phyloP scores from a whole-genome alignment of 2,888 invertebrate genomes.

The Xestia sexstrigata region DNA sequence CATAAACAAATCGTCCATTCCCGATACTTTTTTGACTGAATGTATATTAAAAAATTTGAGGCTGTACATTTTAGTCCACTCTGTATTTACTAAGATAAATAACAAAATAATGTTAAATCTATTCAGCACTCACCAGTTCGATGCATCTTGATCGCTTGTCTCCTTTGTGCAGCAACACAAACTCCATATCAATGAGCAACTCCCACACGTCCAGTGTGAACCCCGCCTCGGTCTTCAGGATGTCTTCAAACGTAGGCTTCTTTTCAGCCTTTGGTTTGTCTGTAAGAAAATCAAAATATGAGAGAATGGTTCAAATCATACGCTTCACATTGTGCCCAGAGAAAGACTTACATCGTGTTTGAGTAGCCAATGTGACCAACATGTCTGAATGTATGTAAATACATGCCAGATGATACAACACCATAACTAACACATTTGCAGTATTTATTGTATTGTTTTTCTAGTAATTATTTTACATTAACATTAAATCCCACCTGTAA shows the following conservation, averaged over 20 bases:
- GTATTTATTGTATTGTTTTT: background rate
- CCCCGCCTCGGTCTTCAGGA: conserved; percentile 79
- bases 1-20: too few species aligned
- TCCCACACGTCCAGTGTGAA: conserved; percentile 85
- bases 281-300: conserved; percentile 44
- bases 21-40: too few species aligned
- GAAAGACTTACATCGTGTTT: background rate
- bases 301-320: background rate
- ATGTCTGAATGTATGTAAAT: background rate
- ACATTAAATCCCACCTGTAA: too few species aligned
- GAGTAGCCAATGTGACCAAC: background rate
- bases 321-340: background rate
- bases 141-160: conserved; percentile 80
- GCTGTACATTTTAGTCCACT: background rate
- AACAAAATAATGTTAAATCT: background rate
- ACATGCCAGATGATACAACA: background rate
- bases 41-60: too few species aligned
- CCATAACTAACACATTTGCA: background rate
- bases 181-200: conserved; percentile 82
- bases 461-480: background rate
- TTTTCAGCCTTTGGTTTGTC: conserved; percentile 61
- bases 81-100: background rate
- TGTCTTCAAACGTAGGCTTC: conserved; percentile 72
- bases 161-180: conserved; percentile 83
- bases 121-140: conserved; percentile 79